Evolutionary conservation across 2,113 vertebrate genomes (phyloP).

Genomic region (Trematomus loennbergii): DNA sequence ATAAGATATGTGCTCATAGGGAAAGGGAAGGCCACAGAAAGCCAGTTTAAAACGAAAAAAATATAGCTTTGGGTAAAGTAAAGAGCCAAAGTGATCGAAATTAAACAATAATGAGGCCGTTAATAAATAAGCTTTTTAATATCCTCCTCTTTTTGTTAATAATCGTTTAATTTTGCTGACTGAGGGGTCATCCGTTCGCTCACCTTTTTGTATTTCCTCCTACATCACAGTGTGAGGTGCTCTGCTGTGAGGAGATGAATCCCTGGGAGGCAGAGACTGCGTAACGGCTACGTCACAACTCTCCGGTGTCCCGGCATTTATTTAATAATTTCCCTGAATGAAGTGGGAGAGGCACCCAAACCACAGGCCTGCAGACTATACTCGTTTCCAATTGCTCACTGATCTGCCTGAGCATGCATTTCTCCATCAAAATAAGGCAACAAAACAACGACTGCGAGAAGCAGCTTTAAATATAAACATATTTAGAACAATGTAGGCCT

Average conservation of each 20-base stretch:
- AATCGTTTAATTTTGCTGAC: not conserved
- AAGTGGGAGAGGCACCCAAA: conserved; percentile 80
- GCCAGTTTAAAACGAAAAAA: conserved; percentile 7
- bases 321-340: conserved; percentile 85
- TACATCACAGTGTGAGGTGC: conserved; percentile 51
- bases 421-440: conserved; percentile 3
- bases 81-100: not conserved
- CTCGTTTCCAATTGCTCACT: conserved; percentile 43
- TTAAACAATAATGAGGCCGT: not conserved
- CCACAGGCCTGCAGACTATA: conserved; percentile 64
- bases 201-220: conserved; percentile 24
- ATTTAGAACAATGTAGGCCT: conserved; percentile 10
- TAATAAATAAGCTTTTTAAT: conserved; percentile 11
- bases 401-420: conserved; percentile 18
- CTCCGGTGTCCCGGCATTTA: conserved; percentile 85
- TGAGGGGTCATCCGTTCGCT: conserved; percentile 17
- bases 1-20: conserved; percentile 12
- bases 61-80: conserved; percentile 14
- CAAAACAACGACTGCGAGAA: conserved; percentile 12
- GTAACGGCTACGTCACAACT: conserved; percentile 86
- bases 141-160: conserved; percentile 13
- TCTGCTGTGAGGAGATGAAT: conserved; percentile 56
- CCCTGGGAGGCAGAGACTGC: conserved; percentile 77
- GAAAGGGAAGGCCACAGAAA: not conserved
- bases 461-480: not conserved